A percentile compares a stretch with the other conserved stretches of the same genome.
Conservation (phyloP, 2,888 invertebrate species). For the Mayetiola destructor region DNA sequence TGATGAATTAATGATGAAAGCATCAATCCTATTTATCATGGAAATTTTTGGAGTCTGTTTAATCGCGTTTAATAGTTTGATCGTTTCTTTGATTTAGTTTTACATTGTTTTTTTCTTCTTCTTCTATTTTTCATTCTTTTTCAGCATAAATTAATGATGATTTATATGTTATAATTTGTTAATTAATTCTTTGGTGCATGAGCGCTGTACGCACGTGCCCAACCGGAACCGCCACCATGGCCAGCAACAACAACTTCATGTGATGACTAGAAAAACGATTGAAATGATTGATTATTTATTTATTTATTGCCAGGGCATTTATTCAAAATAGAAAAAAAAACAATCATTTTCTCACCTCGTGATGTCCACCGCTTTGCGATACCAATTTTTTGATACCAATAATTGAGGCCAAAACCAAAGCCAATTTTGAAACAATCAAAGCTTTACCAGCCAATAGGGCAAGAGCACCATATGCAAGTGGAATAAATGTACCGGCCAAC, state of each 20-base stretch:
- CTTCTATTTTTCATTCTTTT: no score
- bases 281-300: no score
- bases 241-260: slow-evolving; percentile 60
- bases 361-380: slow-evolving; percentile 45
- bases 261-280: no score
- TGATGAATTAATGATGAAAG: no score
- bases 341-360: no score
- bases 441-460: slow-evolving; percentile 75
- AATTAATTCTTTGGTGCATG: slow-evolving; percentile 34
- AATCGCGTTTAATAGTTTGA: not conserved
- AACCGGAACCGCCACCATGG: slow-evolving; percentile 52
- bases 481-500: slow-evolving; percentile 66
- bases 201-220: slow-evolving; percentile 54
- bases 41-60: no score
- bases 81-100: not conserved
- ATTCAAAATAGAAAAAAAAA: no score
- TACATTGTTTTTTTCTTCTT: not conserved
- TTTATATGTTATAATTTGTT: not conserved
- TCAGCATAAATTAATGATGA: not conserved
- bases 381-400: slow-evolving; percentile 73
- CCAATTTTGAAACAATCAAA: slow-evolving; percentile 68
- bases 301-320: no score
- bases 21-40: no score
- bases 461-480: slow-evolving; percentile 66
- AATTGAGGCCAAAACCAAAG: slow-evolving; percentile 66